Conservation (phyloP, 2,797 vertebrate genomes). For the Acanthurus leucopareius region DNA sequence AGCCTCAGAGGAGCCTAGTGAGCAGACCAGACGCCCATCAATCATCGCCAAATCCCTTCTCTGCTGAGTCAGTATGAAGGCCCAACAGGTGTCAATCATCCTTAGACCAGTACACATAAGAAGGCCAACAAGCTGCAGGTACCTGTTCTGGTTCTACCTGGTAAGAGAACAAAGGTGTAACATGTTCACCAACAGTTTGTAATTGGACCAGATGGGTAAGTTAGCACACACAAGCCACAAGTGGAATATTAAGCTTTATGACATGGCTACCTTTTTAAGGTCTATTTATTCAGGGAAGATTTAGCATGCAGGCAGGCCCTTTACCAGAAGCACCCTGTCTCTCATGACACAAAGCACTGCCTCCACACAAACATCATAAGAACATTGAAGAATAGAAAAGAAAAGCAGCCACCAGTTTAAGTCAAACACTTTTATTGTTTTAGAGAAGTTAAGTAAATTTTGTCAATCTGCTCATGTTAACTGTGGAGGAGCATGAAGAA, state of each 20-base stretch:
- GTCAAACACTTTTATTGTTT: neutral
- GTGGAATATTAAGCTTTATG: conserved; percentile 4
- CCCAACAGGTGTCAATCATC: conserved; percentile 37
- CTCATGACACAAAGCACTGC: neutral
- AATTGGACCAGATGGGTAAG: conserved; percentile 20
- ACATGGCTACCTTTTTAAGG: neutral
- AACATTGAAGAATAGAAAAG: neutral
- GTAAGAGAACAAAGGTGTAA: neutral
- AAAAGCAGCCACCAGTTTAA: neutral
- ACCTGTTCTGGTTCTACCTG: neutral
- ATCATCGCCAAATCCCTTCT: conserved; percentile 32
- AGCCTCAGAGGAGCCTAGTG: conserved; percentile 16
- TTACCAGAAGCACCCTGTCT: neutral
- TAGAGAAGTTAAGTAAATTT: neutral
- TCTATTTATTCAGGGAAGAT: conserved; percentile 20
- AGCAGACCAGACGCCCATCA: conserved; percentile 41
- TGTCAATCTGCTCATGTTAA: neutral
- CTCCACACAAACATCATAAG: neutral
- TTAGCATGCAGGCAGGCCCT: neutral
- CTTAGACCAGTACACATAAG: neutral
- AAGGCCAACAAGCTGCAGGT: neutral
- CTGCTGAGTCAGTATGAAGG: conserved; percentile 36
- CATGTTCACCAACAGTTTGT: conserved; percentile 14
- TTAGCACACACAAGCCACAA: conserved; percentile 21
- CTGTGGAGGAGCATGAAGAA: neutral